Percentiles rank a stretch among this genome's conserved stretches.
phyloP scores from a whole-genome alignment of 2,797 vertebrate species.

The Gephyroberyx darwinii region DNA sequence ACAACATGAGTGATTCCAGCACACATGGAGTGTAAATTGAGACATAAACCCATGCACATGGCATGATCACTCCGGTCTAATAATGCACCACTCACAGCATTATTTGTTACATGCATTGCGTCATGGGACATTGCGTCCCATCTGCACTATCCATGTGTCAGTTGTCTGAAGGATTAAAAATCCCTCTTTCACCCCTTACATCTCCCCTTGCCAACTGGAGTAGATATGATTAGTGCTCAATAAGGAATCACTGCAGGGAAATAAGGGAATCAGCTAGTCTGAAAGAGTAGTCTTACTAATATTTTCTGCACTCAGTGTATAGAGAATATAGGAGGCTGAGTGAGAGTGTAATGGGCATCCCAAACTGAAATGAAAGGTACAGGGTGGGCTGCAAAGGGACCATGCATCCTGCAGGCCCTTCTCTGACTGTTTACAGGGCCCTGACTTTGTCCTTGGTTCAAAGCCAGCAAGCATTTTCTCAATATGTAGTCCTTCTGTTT shows the following conservation, averaged over 20 bases:
- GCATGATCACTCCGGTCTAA: too few species aligned
- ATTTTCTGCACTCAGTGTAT: constrained; percentile 1
- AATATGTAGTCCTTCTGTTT: constrained; percentile 2
- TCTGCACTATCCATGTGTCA: too few species aligned
- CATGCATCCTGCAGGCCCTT: background rate
- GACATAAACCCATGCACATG: too few species aligned
- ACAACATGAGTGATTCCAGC: background rate
- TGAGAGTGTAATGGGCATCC: background rate
- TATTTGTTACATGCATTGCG: too few species aligned
- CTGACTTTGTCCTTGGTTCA: constrained; percentile 15
- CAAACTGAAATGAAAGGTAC: constrained; percentile 1
- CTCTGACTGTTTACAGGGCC: constrained; percentile 31
- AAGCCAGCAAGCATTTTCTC: constrained; percentile 39
- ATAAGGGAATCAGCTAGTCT: background rate
- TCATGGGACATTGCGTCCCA: too few species aligned
- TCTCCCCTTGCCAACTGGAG: too few species aligned
- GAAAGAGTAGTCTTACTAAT: background rate
- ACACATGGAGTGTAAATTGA: too few species aligned
- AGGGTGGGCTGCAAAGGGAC: background rate
- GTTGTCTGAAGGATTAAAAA: too few species aligned
- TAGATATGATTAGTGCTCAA: too few species aligned
- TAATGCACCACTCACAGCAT: too few species aligned
- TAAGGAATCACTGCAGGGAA: too few species aligned
- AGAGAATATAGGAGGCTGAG: constrained; percentile 1
- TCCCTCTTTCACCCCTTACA: too few species aligned